phyloP scores from a whole-genome alignment of 2,888 invertebrate species.

The Pandemis corylana region DNA sequence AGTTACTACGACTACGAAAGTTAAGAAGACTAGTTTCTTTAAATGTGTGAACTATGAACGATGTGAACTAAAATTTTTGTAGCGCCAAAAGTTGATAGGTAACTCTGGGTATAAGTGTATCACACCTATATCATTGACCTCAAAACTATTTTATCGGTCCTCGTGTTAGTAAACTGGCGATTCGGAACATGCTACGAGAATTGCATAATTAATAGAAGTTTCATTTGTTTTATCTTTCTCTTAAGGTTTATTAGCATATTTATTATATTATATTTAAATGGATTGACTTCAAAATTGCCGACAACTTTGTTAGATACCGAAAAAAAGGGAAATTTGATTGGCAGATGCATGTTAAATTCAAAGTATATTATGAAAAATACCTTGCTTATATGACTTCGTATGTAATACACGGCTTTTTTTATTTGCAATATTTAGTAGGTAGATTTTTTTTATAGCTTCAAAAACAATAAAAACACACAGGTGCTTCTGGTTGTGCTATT shows the following conservation, averaged over 20 bases:
- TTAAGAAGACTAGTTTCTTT: conserved; percentile 8
- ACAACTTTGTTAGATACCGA: not conserved
- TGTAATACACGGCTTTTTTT: not conserved
- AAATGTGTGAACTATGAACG: no score
- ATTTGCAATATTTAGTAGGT: not conserved
- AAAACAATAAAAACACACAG: conserved; percentile 1
- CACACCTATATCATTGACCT: conserved; percentile 27
- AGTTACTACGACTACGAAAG: not conserved
- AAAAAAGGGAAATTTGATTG: not conserved
- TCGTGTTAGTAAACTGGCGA: conserved; percentile 10
- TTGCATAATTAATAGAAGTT: conserved; percentile 6
- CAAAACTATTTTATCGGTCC: conserved; percentile 24
- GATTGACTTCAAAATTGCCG: not conserved
- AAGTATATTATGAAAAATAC: not conserved
- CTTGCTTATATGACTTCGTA: not conserved
- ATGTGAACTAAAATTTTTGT: not conserved
- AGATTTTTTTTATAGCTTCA: conserved; percentile 10
- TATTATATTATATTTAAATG: not conserved
- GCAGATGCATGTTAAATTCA: not conserved
- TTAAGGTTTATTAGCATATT: not conserved
- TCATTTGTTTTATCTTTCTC: not conserved
- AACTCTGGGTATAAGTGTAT: not conserved
- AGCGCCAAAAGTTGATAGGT: conserved; percentile 9
- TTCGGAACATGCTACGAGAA: not conserved
- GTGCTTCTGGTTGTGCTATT: conserved; percentile 29